Evolutionary conservation across 1,140 invertebrate species (phyloP).

Genomic region (Drosophila ercepeae): DNA sequence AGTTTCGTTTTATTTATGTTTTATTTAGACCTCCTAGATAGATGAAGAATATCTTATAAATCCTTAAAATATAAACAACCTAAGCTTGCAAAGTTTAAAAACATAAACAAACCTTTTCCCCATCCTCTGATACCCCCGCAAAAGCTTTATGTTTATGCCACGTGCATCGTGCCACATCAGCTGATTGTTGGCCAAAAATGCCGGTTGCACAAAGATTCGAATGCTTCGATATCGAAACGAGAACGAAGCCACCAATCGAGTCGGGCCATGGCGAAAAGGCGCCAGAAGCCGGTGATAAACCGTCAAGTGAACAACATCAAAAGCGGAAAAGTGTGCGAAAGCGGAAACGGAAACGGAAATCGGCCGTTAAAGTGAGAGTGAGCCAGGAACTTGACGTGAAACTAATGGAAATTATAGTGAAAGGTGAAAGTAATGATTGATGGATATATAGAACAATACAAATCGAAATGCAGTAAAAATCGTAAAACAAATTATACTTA

Average conservation of each 20-base stretch:
- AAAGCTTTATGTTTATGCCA: slow-evolving; percentile 41
- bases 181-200: slow-evolving; percentile 54
- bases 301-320: slow-evolving; percentile 43
- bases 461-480: slow-evolving; percentile 15
- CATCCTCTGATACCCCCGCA: background rate
- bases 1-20: too few species aligned
- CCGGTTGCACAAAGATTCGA: slow-evolving; percentile 47
- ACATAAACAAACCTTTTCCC: slow-evolving; percentile 50
- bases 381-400: slow-evolving; percentile 2
- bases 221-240: slow-evolving; percentile 60
- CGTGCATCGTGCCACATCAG: slow-evolving; percentile 50
- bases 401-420: slow-evolving; percentile 11
- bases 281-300: slow-evolving; percentile 67
- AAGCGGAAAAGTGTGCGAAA: slow-evolving; percentile 10
- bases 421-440: slow-evolving; percentile 33
- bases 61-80: background rate
- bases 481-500: background rate
- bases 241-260: background rate
- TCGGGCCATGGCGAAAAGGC: slow-evolving; percentile 10
- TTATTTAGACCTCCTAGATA: too few species aligned
- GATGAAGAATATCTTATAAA: too few species aligned
- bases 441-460: slow-evolving; percentile 8
- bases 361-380: slow-evolving; percentile 4
- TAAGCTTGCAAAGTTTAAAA: slow-evolving; percentile 5
- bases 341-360: slow-evolving; percentile 20